Base-by-base conservation (phyloP, 2,113 vertebrate species). In the Capreolus pygargus region DNA sequence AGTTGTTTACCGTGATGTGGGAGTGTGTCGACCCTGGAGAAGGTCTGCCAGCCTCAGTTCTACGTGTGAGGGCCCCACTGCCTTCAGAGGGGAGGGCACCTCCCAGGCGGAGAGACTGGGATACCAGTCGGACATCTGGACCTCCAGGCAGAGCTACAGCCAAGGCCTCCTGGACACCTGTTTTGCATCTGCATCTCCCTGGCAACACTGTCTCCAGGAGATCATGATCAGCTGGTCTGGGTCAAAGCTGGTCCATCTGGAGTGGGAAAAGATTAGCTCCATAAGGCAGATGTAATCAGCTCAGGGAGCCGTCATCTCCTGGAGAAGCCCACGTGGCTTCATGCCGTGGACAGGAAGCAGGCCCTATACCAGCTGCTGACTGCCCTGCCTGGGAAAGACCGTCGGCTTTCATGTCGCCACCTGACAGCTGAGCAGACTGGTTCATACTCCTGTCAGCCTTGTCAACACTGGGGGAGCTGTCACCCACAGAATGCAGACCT, bases 121-220 rank as follows among this genome's bases (percentile, higher is more conserved):
- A 33, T 16, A 84, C 5, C 3, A 89, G 57, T 12, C 0, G 1
- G 85, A 85, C 47, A 67, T n/a, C 79, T 52, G 39, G 76, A 61
- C 58, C 50, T 78, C 60, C 1, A 0, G 30, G 58, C 81, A 94
- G 27, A 92, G 64, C 10, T 58, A 25, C 8, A 9, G 78, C 67
- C 43, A 85, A 47, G 28, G 85, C 21, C 57, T n/a, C 57, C 84
- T 21, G 45, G 61, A 92, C 14, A 52, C 55, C 27, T 50, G 78
- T 10, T 74, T 54, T 89, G 61, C 55, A 67, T 58, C n/a, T 57
- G 89, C 4, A 52, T 94, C 85, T 94, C 95, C 95, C 76, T 97
- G 64, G 93, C 84, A 94, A 97, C 3, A 0, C 54, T 13, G 3
- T 89, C 84, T 70, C 47, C 74, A 57, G 86, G 50, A 47, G 78